Evolutionary conservation across 2,797 vertebrate genomes (phyloP).

Genomic region (Salmo trutta): DNA sequence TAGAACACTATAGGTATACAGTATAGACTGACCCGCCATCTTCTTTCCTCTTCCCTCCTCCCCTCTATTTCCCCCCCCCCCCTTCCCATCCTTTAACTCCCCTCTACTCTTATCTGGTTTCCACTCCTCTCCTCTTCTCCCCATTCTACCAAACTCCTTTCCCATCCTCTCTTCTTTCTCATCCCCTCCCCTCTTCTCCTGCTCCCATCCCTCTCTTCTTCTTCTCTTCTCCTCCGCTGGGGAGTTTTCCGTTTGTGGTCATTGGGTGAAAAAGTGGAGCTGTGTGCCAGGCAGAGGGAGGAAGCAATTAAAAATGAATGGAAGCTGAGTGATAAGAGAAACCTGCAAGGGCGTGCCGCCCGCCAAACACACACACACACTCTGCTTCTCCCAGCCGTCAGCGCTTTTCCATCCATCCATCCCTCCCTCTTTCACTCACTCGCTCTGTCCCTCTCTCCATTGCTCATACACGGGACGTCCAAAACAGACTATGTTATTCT

Average conservation of each 20-base stretch:
- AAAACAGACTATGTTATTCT: background rate
- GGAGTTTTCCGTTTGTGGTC: conserved; percentile 62
- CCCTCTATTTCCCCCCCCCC: background rate
- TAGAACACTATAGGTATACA: background rate
- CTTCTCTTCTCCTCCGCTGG: conserved; percentile 46
- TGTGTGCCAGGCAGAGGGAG: conserved; percentile 74
- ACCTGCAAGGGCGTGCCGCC: conserved; percentile 83
- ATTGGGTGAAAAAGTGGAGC: conserved; percentile 68
- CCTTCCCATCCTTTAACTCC: background rate
- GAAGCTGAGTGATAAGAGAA: conserved; percentile 82
- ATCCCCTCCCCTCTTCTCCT: background rate
- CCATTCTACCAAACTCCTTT: conserved; percentile 9
- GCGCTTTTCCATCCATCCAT: conserved; percentile 48
- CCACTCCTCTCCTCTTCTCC: conserved; percentile 16
- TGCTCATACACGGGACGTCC: conserved; percentile 48
- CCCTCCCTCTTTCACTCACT: conserved; percentile 17
- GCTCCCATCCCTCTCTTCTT: conserved; percentile 25
- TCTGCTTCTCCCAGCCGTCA: conserved; percentile 62
- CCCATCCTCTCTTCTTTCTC: background rate
- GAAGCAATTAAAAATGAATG: conserved; percentile 92
- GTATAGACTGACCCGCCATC: background rate
- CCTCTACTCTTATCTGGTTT: background rate
- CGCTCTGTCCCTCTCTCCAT: conserved; percentile 19
- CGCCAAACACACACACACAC: conserved; percentile 52
- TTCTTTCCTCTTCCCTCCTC: background rate